These are phyloP conservation scores for Dryococelus australis DNA, from an alignment of 2,888 invertebrate species.

Conservation along the genomic window DNA sequence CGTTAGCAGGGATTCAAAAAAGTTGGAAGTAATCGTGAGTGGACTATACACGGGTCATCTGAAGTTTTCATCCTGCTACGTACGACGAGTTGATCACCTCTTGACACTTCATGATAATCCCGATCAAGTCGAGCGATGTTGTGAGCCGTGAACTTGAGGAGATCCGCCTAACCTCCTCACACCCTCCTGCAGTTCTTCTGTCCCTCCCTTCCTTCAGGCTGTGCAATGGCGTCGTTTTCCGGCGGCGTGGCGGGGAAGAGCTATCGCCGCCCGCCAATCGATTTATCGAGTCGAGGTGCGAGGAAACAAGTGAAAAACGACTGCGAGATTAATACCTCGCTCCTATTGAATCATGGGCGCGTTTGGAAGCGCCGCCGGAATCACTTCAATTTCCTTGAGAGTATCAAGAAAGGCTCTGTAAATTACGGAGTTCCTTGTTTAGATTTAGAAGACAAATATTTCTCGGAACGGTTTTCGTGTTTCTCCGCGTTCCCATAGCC, in stretches of 20 bases:
- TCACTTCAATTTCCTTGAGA: slow-evolving; percentile 10
- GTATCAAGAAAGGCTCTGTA: slow-evolving; percentile 3
- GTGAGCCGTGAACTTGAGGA: neutral
- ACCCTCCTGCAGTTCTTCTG: neutral
- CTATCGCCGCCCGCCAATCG: neutral
- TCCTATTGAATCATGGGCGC: slow-evolving; percentile 2
- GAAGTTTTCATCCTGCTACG: too few relatives aligned
- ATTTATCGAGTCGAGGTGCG: slow-evolving; percentile 16
- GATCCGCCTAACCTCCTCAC: neutral
- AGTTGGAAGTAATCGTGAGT: too few relatives aligned
- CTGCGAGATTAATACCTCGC: slow-evolving; percentile 6
- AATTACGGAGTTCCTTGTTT: slow-evolving; percentile 8
- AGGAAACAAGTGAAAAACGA: slow-evolving; percentile 11
- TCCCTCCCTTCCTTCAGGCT: neutral
- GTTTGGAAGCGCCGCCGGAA: slow-evolving; percentile 7
- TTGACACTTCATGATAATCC: neutral
- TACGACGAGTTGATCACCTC: neutral
- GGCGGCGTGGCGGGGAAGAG: neutral
- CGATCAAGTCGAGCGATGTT: neutral
- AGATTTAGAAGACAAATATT: slow-evolving; percentile 10
- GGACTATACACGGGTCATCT: too few relatives aligned
- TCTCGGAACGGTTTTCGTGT: neutral
- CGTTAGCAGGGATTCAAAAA: too few relatives aligned
- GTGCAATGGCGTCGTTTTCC: neutral
- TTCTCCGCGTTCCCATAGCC: neutral